A percentile compares a stretch with the other conserved stretches of the same genome.
Conservation (phyloP, 2,797 vertebrate genomes). For the Borostomias antarcticus region DNA sequence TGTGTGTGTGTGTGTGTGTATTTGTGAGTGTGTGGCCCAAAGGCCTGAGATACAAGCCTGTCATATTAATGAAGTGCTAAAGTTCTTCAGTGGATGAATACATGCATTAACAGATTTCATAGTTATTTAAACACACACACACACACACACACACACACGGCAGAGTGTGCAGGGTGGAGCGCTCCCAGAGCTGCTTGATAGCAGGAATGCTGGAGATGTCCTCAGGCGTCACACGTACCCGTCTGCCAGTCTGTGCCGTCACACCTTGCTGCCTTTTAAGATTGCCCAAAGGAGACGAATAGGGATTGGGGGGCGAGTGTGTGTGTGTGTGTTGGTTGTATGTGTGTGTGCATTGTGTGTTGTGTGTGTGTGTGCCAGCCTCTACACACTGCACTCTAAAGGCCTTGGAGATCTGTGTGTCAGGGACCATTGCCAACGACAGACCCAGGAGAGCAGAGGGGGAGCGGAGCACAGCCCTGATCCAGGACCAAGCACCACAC, state of each 20-base stretch:
- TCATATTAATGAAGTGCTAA: too few relatives aligned
- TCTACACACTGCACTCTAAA: conserved; percentile 88
- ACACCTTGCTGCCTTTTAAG: conserved; percentile 93
- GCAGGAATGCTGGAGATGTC: conserved; percentile 80
- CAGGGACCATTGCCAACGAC: conserved; percentile 87
- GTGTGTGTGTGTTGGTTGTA: background rate
- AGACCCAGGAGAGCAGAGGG: conserved; percentile 82
- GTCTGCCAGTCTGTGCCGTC: conserved; percentile 90
- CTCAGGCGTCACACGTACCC: conserved; percentile 80
- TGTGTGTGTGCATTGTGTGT: background rate
- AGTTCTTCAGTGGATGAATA: background rate
- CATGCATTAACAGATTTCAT: background rate
- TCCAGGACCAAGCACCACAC: conserved; percentile 34
- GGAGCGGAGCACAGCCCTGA: conserved; percentile 26
- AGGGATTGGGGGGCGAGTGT: conserved; percentile 50
- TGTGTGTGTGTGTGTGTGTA: background rate
- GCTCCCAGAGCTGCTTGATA: conserved; percentile 28
- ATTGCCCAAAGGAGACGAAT: conserved; percentile 88
- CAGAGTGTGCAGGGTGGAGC: conserved; percentile 15
- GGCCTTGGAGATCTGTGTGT: conserved; percentile 87
- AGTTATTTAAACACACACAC: background rate
- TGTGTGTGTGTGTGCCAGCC: conserved; percentile 78
- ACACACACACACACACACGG: background rate
- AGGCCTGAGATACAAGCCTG: background rate
- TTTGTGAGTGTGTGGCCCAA: background rate